Evolutionary conservation across 1,140 invertebrate genomes (phyloP), one percentile per base, ranked within the genome.

Genomic region (Drosophila quadrilineata): DNA sequence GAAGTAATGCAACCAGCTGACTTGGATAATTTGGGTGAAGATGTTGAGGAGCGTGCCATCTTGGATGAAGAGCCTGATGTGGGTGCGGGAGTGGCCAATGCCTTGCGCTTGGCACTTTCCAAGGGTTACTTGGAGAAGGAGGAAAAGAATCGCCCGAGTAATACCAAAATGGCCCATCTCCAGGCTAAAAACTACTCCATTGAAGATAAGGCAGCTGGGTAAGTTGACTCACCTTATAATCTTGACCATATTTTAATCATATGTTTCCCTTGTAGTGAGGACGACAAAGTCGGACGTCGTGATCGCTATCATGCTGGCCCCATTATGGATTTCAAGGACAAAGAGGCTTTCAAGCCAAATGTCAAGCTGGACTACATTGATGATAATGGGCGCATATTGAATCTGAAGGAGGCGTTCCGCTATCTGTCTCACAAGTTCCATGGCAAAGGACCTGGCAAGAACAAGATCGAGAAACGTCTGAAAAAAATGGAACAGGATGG

Each of bases 391-490:
- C 90, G 91, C 31, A 92, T 96, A 50, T 92, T 99, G 48, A 96
- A 94, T 75, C 94, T 95, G 19, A 99, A 99, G 90, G 98, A 99
- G 92, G 99, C 99, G 10, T 99, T 99, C 90, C 92, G 95, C 72
- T 96, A 97, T 91, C 91, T 98, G 9, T 98, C 96, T 10, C 98
- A 99, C 89, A 98, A 99, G 90, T 99, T 99, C 90, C 99, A 99
- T 91, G 99, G 99, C 14, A 99, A 99, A 92, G 98, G 98, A 10
- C 97, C 98, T 5, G 98, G 98, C 38, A 99, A 99, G 90, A 99
- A 99, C 91, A 99, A 99, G 91, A 93, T 94, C 75, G 99, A 99
- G 89, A 99, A 99, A 90, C 92, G 98, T 82, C 94, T 97, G 90
- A 98, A 98, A 89, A 99, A 99, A 91, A 91, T 94, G 56, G 95